phyloP scores from a whole-genome alignment of 2,888 invertebrate genomes.

The Frankliniella fusca region DNA sequence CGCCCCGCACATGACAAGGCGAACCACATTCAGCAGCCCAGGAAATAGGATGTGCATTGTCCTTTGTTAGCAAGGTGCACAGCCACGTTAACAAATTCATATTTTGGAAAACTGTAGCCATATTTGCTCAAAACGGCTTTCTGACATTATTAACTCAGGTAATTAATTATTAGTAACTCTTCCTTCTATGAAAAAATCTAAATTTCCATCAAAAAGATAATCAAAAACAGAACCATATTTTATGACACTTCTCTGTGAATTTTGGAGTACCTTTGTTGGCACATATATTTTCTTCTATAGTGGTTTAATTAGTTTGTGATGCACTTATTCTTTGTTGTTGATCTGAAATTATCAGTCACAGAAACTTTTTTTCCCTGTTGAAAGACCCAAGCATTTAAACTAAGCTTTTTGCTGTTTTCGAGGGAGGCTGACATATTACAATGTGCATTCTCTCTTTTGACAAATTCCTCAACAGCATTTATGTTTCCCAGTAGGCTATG shows the following conservation, averaged over 20 bases:
- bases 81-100: neutral
- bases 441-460: no score
- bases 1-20: conserved; percentile 51
- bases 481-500: no score
- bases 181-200: neutral
- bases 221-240: neutral
- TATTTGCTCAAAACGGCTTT: neutral
- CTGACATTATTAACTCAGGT: neutral
- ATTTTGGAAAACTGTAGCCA: neutral
- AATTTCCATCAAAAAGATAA: neutral
- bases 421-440: no score
- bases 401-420: no score
- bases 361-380: no score
- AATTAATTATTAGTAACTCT: neutral
- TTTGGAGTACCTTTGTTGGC: neutral
- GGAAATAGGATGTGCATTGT: conserved; percentile 60
- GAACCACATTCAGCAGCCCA: conserved; percentile 78
- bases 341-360: neutral
- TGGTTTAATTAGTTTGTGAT: neutral
- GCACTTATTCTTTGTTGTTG: neutral
- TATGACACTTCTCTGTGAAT: neutral
- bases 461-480: no score
- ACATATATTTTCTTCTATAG: neutral
- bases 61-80: neutral
- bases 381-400: no score